Evolutionary conservation across 23 tunicate genomes (phyloP).

Genomic region (Aplidium turbinatum): DNA sequence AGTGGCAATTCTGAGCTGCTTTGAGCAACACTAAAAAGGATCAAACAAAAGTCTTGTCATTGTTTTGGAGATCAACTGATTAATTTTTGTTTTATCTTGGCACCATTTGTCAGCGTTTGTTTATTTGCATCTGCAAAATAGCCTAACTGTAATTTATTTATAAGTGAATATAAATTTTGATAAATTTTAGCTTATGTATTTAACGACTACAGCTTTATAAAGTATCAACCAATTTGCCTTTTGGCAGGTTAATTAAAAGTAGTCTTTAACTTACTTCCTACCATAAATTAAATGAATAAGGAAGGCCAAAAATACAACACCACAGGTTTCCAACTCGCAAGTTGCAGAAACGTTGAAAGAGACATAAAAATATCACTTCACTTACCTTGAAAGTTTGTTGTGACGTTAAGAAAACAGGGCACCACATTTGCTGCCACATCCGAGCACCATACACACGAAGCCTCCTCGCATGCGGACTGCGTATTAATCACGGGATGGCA

Average conservation of each 20-base stretch:
- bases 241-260: too few relatives aligned
- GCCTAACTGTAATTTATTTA: too few relatives aligned
- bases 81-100: too few relatives aligned
- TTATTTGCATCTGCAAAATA: too few relatives aligned
- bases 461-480: constrained; percentile 37
- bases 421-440: constrained; percentile 20
- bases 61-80: neutral
- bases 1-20: constrained; percentile 27
- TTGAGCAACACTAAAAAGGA: neutral
- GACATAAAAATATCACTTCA: neutral
- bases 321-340: neutral
- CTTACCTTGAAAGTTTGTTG: constrained; percentile 22
- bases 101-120: too few relatives aligned
- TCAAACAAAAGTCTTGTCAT: neutral
- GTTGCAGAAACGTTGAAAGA: neutral
- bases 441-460: constrained; percentile 44
- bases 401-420: constrained; percentile 42
- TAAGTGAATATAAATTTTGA: too few relatives aligned
- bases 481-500: constrained; percentile 36
- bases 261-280: too few relatives aligned
- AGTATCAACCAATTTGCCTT: neutral
- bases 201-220: too few relatives aligned
- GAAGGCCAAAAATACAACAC: neutral
- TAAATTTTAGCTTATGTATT: too few relatives aligned
- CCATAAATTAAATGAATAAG: too few relatives aligned